A percentile compares a stretch with the other conserved stretches of the same genome.
Conservation (phyloP, 2,113 vertebrate genomes). For the Tachuris rubrigastra region DNA sequence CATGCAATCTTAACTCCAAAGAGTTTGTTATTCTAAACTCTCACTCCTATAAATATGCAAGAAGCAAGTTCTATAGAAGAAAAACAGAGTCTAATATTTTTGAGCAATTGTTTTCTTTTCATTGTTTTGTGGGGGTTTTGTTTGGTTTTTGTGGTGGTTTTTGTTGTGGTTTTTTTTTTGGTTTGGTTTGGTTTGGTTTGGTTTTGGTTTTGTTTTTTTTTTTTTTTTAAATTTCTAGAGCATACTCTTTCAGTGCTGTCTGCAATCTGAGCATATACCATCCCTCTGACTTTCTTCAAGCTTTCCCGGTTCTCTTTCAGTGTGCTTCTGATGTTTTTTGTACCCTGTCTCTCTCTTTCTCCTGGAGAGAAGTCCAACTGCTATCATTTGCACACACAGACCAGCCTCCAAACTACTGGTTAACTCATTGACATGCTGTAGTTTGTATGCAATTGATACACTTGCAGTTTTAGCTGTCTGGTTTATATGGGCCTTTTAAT, state of each 20-base stretch:
- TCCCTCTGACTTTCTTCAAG: not conserved
- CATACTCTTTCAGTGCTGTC: not conserved
- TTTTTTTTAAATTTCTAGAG: not conserved
- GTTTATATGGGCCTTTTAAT: not conserved
- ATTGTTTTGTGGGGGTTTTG: not conserved
- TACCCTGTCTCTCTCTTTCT: not conserved
- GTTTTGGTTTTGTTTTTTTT: not conserved
- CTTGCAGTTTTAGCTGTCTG: not conserved
- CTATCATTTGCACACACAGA: rapidly evolving
- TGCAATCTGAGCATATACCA: not conserved
- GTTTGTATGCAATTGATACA: not conserved
- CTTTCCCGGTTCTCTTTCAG: not conserved
- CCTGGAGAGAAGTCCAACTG: not conserved
- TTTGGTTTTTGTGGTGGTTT: not conserved
- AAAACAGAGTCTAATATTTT: not conserved
- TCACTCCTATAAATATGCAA: not conserved
- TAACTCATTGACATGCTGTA: not conserved
- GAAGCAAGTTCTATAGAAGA: not conserved
- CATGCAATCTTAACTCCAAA: not conserved
- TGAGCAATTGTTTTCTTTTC: not conserved
- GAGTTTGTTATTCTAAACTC: not conserved
- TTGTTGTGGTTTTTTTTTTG: not conserved
- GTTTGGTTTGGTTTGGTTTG: no score
- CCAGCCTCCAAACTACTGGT: not conserved
- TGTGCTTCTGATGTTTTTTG: not conserved